Evolutionary conservation across 2,888 invertebrate genomes (phyloP).

Genomic region (Druceiella hillmani): DNA sequence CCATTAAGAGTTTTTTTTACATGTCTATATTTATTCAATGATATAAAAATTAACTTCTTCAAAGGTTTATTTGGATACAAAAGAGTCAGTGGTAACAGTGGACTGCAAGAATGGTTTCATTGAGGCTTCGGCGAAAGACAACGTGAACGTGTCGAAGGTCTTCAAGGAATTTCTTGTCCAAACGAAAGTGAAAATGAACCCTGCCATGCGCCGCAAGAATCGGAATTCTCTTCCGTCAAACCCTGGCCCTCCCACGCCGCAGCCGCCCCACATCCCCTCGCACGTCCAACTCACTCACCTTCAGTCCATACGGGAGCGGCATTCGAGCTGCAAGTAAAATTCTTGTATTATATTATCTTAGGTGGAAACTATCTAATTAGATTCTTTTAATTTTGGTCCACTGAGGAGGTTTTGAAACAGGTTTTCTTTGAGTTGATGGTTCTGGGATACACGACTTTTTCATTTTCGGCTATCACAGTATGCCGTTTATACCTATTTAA

Average conservation of each 20-base stretch:
- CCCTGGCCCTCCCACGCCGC: conserved; percentile 39
- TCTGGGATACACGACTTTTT: no score
- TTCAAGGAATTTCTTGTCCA: conserved; percentile 86
- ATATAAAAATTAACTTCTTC: no score
- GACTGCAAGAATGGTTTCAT: conserved; percentile 94
- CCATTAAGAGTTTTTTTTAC: no score
- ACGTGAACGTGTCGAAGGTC: conserved; percentile 72
- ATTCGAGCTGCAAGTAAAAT: conserved; percentile 69
- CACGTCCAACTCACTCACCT: conserved; percentile 76
- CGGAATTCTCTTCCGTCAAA: conserved; percentile 69
- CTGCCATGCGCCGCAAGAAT: conserved; percentile 66
- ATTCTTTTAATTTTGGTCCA: no score
- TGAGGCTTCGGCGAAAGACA: conserved; percentile 85
- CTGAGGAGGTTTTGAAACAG: no score
- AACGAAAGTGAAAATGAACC: conserved; percentile 84
- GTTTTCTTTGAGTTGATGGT: no score
- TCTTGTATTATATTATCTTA: conserved; percentile 80
- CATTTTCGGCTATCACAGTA: no score
- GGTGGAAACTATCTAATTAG: no score
- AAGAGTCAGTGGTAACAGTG: conserved; percentile 77
- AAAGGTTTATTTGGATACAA: conserved; percentile 76
- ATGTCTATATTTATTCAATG: no score
- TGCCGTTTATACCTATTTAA: no score
- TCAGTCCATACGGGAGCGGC: conserved; percentile 75
- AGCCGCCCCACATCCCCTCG: conserved; percentile 66